Evolutionary conservation across 2,888 invertebrate species (phyloP), one percentile per base, ranked within the genome.

Genomic region (Aquatica leii): DNA sequence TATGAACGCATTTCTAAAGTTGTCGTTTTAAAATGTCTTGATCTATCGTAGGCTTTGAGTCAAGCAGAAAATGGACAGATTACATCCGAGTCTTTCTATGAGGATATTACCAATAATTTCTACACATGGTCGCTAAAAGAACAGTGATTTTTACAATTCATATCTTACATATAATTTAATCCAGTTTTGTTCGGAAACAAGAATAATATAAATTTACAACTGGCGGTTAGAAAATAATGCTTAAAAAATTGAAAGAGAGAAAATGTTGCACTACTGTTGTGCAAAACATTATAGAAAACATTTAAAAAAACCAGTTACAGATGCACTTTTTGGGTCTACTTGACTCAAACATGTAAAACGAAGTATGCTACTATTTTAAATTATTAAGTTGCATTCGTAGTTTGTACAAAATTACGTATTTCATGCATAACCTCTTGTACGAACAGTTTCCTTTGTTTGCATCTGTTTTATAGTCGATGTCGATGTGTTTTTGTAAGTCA

Each of bases 31-130:
- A 40, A 40, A 40, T n/a, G 40, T 40, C 11, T 12, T 11, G 8
- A 40, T 40, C 40, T 67, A 63, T 70, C 67, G 8, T 82, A 80
- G 80, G 74, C 74, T 41, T 58, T 79, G 15, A 80, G 80, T 56
- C 77, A 72, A 64, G 78, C 78, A 1, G 80, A 82, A 8, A 77
- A 67, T 51, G 81, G 81, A 5, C 82, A 82, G 82, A 83, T 79
- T 80, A 80, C 76, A 6, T 67, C 73, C 1, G 76, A 76, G 63
- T 74, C 71, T 2, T 81, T 82, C 71, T 80, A 69, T 65, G 77
- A 81, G 67, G 81, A 75, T 65, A 73, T 81, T 3, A 71, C 75
- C 6, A 79, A 80, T 67, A 67, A 78, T 20, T 80, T 81, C 69
- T 61, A 75, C 63, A 75, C 75, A 48, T 81, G 79, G 78, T 60